Conservation (phyloP, 2,113 vertebrate genomes). For the Cyphomyrus discorhynchus region DNA sequence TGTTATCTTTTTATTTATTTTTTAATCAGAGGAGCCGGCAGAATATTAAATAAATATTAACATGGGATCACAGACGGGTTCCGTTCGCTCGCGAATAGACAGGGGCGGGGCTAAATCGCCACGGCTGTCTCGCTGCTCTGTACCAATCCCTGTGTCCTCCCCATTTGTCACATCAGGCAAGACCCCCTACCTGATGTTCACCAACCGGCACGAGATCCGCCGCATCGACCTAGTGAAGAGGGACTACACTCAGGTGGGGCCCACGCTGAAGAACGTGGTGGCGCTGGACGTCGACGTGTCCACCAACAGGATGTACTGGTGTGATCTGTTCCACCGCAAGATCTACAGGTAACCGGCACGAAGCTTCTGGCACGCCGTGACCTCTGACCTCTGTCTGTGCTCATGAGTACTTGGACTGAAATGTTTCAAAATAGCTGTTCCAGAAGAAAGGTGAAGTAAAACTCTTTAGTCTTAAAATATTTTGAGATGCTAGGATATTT, state of each 20-base stretch:
- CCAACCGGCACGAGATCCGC: slow-evolving; percentile 90
- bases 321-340: slow-evolving; percentile 87
- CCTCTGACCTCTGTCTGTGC: neutral
- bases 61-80: neutral
- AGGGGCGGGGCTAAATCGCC: neutral
- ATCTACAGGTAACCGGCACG: slow-evolving; percentile 77
- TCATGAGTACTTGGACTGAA: neutral
- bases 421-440: neutral
- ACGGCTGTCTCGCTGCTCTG: neutral
- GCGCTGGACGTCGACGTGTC: slow-evolving; percentile 85
- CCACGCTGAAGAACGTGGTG: slow-evolving; percentile 90
- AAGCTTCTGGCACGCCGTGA: neutral
- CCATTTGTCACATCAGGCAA: slow-evolving; percentile 60
- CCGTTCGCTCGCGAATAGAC: neutral
- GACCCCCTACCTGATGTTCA: slow-evolving; percentile 87
- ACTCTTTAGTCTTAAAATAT: neutral
- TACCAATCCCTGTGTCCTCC: neutral
- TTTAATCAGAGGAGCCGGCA: neutral
- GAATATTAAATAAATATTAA: neutral
- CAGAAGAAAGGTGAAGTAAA: neutral
- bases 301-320: slow-evolving; percentile 90
- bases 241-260: slow-evolving; percentile 87
- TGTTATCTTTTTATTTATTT: neutral
- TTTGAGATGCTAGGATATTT: neutral
- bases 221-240: slow-evolving; percentile 85